Evolutionary conservation across 1,140 invertebrate species (phyloP), one percentile per base, ranked within the genome.

Genomic region (Babylonia areolata): DNA sequence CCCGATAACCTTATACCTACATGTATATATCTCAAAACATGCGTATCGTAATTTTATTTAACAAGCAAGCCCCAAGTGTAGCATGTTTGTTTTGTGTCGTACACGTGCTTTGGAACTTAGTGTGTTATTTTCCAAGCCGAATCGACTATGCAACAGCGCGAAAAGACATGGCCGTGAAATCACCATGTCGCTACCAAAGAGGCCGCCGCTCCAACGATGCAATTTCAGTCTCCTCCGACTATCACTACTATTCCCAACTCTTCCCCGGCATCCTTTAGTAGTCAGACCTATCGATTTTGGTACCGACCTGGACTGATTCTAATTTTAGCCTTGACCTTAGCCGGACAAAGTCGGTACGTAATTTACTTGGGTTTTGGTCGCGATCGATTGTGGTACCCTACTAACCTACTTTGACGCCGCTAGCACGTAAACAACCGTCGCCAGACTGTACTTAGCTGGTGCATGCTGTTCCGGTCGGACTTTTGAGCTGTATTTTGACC

Each of bases 241-340:
- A 73, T 28, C 23, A 35, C 9, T 37, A 33, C 71, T 73, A 12
- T 73, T 35, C 71, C 33, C 9, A 12, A 6, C 11, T 28, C 35
- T 28, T 33, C 31, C 35, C 31, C 31, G 3, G 9, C 71, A 33
- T 73, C 71, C 35, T 73, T 35, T 73, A 6, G 33, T 11, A 15
- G 5, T n/a, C 35, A 35, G 71, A 37, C 37, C 35, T 28, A 77
- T 77, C 75, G 75, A 77, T 77, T 37, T 37, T 73, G 37, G 37
- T 28, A 35, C 12, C 35, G 35, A 39, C 35, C 35, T 40, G 75
- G 37, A 77, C 37, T 40, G 75, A 23, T 77, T 39, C 75, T 77
- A 77, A 77, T 37, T 77, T 77, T 77, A 77, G 75, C 75, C 35
- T 77, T 77, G 75, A 40, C 75, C 75, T 40, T 28, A 77, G 75